These are phyloP conservation scores for Leucoraja ocellata DNA, from an alignment of 2,797 vertebrate species.

Conservation along the genomic window DNA sequence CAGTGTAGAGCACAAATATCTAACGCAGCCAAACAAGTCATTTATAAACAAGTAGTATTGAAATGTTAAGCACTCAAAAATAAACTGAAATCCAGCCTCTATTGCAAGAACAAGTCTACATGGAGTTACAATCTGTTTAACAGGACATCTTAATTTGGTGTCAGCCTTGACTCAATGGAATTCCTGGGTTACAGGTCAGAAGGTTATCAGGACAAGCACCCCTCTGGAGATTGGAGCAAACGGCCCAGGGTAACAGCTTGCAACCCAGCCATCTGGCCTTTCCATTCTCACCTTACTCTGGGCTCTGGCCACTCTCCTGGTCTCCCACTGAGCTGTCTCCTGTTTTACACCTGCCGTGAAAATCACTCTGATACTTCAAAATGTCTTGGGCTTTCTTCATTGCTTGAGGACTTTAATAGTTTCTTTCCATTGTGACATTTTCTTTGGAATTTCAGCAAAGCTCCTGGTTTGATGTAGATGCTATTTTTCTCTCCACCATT, in stretches of 20 bases:
- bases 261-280: neutral
- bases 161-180: neutral
- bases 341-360: neutral
- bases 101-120: neutral
- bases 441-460: no score
- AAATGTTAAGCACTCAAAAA: neutral
- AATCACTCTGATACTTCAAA: neutral
- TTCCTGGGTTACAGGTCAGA: no score
- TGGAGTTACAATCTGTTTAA: neutral
- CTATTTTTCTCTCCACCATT: slow-evolving; percentile 2
- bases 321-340: neutral
- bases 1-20: no score
- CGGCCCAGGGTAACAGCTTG: neutral
- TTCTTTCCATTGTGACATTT: neutral
- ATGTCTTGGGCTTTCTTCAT: no score
- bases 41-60: neutral
- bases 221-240: neutral
- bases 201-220: neutral
- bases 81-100: neutral
- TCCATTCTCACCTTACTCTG: neutral
- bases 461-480: neutral
- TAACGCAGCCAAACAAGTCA: neutral
- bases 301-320: neutral
- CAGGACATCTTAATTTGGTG: neutral
- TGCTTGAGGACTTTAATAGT: no score